phyloP scores from a whole-genome alignment of 2,113 vertebrate genomes.

The Psammodynastes pulverulentus region DNA sequence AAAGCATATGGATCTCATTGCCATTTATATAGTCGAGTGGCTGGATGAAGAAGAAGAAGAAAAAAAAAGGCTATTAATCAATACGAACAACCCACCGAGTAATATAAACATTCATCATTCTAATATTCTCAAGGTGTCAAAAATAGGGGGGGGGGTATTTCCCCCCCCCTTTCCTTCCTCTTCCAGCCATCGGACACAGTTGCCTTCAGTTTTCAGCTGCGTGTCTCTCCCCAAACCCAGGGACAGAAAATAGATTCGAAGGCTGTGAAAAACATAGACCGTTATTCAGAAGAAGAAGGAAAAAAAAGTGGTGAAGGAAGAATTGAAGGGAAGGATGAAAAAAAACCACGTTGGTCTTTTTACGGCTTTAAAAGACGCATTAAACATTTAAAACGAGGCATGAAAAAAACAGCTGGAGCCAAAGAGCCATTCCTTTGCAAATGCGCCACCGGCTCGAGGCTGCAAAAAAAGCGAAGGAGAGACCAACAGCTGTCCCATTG shows the following conservation, averaged over 20 bases:
- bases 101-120: slow-evolving; percentile 72
- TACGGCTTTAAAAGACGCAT: slow-evolving; percentile 26
- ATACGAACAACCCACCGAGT: slow-evolving; percentile 69
- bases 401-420: slow-evolving; percentile 32
- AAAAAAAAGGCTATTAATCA: slow-evolving; percentile 66
- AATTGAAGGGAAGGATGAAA: background rate
- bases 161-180: background rate
- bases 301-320: background rate
- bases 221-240: slow-evolving; percentile 47
- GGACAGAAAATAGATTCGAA: slow-evolving; percentile 47
- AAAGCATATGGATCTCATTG: slow-evolving; percentile 74
- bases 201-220: slow-evolving; percentile 65
- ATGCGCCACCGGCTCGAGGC: slow-evolving; percentile 5
- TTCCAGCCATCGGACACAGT: slow-evolving; percentile 54
- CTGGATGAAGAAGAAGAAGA: slow-evolving; percentile 55
- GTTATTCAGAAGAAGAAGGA: fast-evolving
- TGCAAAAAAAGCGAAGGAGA: background rate
- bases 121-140: slow-evolving; percentile 65
- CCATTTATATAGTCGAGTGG: slow-evolving; percentile 66
- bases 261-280: slow-evolving; percentile 12
- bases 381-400: slow-evolving; percentile 3
- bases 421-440: slow-evolving; percentile 20
- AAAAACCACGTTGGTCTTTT: background rate
- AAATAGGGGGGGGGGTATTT: slow-evolving; percentile 39
- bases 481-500: slow-evolving; percentile 27